A percentile compares a stretch with the other conserved stretches of the same genome.
phyloP scores from a whole-genome alignment of 2,113 vertebrate genomes.

The Formicarius rufipectus region DNA sequence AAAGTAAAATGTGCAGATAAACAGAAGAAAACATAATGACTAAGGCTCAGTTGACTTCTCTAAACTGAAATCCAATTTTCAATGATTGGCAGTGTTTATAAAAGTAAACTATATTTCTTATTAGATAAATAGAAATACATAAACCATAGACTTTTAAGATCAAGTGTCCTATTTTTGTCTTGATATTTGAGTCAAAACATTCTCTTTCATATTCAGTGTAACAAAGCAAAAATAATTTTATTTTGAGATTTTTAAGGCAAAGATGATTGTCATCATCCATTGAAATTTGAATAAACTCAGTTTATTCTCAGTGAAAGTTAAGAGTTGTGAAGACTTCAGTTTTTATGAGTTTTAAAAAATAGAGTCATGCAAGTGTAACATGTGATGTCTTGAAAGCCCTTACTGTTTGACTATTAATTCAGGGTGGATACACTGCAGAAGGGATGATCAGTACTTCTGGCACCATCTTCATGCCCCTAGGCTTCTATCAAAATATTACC shows the following conservation, averaged over 20 bases:
- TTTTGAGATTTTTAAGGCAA: background rate
- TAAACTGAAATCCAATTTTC: background rate
- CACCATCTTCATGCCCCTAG: background rate
- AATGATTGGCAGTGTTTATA: background rate
- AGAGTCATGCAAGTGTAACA: fast-evolving
- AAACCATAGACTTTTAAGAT: background rate
- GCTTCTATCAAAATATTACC: background rate
- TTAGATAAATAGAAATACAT: background rate
- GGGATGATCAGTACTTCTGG: background rate
- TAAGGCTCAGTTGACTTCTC: background rate
- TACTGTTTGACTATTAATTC: background rate
- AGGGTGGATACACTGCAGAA: background rate
- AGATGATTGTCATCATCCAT: background rate
- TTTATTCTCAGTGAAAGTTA: background rate
- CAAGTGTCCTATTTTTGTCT: background rate
- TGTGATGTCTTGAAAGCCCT: background rate
- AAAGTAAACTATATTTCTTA: background rate
- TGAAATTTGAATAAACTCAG: background rate
- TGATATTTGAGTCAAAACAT: background rate
- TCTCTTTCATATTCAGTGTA: background rate
- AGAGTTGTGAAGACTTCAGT: background rate
- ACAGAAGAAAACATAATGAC: background rate
- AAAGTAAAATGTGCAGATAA: background rate
- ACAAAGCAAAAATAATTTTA: background rate
- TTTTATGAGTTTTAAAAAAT: background rate